phyloP scores from a whole-genome alignment of 2,113 vertebrate species.

The Ia io region DNA sequence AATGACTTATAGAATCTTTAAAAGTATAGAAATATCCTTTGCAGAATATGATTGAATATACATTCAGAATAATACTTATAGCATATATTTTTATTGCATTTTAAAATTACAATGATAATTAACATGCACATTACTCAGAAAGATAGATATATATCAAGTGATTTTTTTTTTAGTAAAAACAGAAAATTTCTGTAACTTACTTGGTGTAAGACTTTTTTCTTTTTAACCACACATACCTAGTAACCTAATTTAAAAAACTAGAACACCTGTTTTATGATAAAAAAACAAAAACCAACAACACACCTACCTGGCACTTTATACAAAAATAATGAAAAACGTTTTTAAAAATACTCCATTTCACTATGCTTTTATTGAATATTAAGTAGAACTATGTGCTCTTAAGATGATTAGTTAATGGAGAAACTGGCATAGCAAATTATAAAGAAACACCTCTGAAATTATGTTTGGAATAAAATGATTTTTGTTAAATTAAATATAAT shows the following conservation, averaged over 20 bases:
- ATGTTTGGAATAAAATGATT: constrained; percentile 54
- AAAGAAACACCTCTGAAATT: constrained; percentile 47
- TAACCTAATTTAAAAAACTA: not conserved
- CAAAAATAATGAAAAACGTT: not conserved
- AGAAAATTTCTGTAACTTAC: not conserved
- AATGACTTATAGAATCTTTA: not conserved
- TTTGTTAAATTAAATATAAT: constrained; percentile 55
- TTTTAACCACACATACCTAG: not conserved
- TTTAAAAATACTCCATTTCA: not conserved
- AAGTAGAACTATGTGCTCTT: not conserved
- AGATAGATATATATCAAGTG: not conserved
- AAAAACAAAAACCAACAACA: not conserved
- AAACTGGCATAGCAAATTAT: constrained; percentile 52
- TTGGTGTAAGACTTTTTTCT: not conserved
- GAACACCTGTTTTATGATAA: not conserved
- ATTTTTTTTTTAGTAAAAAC: not conserved
- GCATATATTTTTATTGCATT: constrained; percentile 4
- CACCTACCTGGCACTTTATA: not conserved
- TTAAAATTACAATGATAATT: constrained; percentile 17
- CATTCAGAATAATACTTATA: not conserved
- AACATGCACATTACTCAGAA: not conserved
- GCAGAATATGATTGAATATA: not conserved
- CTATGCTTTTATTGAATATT: not conserved
- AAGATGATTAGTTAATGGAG: constrained; percentile 55
- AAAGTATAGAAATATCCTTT: not conserved